These are phyloP conservation scores for Trematomus loennbergii DNA, from an alignment of 2,113 vertebrate species.

Conservation along the genomic window DNA sequence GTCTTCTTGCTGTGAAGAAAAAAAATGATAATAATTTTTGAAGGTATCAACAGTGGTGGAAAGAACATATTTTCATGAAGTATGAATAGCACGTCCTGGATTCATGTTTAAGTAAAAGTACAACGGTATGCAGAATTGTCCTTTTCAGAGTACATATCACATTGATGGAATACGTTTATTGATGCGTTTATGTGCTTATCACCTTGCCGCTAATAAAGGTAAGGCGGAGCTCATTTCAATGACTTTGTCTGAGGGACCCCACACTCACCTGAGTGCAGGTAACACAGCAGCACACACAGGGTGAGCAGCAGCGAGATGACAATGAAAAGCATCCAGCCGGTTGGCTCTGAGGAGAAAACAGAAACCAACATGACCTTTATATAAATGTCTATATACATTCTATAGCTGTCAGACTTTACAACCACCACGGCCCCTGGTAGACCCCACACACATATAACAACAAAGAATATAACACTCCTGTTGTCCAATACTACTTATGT, in stretches of 20 bases:
- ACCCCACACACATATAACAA: background rate
- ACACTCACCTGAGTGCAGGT: constrained; percentile 68
- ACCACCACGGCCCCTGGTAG: constrained; percentile 61
- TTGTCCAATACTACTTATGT: no score
- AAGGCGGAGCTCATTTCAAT: background rate
- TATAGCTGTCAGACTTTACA: background rate
- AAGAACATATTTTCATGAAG: no score
- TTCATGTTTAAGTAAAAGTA: no score
- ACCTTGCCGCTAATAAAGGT: no score
- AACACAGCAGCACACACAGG: constrained; percentile 42
- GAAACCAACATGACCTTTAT: background rate
- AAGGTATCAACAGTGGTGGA: background rate
- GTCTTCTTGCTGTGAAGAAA: constrained; percentile 62
- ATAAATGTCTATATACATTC: no score
- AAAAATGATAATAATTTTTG: constrained; percentile 29
- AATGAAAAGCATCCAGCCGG: constrained; percentile 38
- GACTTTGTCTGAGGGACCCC: background rate
- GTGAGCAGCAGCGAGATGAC: constrained; percentile 36
- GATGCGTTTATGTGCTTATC: no score
- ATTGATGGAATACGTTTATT: no score
- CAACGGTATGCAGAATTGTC: no score
- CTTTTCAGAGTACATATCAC: no score
- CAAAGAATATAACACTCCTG: background rate
- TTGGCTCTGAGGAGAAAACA: constrained; percentile 67
- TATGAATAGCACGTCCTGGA: no score